These are phyloP conservation scores for Agriopis aurantiaria DNA, from an alignment of 2,888 invertebrate species.

Conservation along the genomic window DNA sequence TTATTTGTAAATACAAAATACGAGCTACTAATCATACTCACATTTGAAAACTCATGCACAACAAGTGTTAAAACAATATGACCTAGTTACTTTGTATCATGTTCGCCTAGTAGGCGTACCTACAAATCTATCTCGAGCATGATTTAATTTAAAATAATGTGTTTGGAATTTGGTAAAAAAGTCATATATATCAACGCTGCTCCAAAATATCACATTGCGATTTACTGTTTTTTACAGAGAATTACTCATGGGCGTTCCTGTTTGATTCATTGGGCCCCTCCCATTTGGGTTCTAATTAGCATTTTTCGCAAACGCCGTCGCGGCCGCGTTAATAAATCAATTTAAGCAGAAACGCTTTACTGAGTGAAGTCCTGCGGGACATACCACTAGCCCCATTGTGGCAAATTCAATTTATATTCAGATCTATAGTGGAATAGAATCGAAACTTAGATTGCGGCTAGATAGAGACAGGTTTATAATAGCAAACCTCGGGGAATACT, in stretches of 20 bases:
- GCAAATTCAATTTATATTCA: constrained; percentile 77
- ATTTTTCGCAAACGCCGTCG: constrained; percentile 50
- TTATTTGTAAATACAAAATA: no score
- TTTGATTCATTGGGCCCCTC: constrained; percentile 24
- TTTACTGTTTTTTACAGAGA: constrained; percentile 11
- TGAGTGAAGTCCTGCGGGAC: constrained; percentile 60
- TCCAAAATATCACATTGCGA: background rate
- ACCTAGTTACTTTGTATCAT: no score
- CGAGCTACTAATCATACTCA: no score
- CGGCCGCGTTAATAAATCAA: constrained; percentile 68
- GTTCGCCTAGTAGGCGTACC: no score
- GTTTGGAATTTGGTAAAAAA: no score
- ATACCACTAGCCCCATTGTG: constrained; percentile 66
- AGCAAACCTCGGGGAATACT: constrained; percentile 45
- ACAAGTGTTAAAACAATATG: no score
- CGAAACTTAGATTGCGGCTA: constrained; percentile 73
- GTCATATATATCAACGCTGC: background rate
- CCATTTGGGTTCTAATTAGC: constrained; percentile 40
- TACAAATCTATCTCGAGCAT: no score
- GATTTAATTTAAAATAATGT: no score
- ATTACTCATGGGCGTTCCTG: constrained; percentile 17
- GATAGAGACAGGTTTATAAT: constrained; percentile 61
- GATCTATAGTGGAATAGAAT: constrained; percentile 70
- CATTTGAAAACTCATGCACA: no score
- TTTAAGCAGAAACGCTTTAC: constrained; percentile 62